Evolutionary conservation across 2,888 invertebrate species (phyloP).

Genomic region (Amiota communis): DNA sequence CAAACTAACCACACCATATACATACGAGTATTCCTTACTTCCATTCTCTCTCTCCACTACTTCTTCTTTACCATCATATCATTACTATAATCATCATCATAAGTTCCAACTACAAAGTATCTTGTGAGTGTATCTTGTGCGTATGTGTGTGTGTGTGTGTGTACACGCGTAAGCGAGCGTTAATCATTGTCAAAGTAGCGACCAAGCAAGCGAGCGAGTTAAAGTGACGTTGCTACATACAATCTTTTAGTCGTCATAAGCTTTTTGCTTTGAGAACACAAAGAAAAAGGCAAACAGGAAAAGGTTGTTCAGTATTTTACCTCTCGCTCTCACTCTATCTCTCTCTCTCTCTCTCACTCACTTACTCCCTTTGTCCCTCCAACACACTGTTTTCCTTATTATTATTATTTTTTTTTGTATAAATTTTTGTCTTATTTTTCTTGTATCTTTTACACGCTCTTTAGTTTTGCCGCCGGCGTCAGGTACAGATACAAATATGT

Average conservation of each 20-base stretch:
- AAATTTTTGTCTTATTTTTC: not conserved
- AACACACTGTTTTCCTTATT: not conserved
- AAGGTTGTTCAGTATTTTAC: not conserved
- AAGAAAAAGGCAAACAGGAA: slow-evolving; percentile 5
- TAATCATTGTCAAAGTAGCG: slow-evolving; percentile 7
- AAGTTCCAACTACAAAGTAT: too few relatives aligned
- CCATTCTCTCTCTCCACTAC: not conserved
- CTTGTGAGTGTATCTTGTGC: too few relatives aligned
- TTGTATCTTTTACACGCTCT: slow-evolving; percentile 1
- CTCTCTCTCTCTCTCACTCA: not conserved
- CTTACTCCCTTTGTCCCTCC: not conserved
- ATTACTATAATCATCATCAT: too few relatives aligned
- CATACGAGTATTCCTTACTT: not conserved
- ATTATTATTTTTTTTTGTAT: not conserved
- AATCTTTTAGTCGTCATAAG: too few relatives aligned
- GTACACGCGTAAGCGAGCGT: not conserved
- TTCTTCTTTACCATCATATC: too few relatives aligned
- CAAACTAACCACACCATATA: not conserved
- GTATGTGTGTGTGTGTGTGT: too few relatives aligned
- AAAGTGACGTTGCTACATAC: not conserved
- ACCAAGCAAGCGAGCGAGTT: not conserved
- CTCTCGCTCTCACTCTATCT: not conserved
- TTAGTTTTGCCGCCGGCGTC: not conserved
- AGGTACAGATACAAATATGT: too few relatives aligned
- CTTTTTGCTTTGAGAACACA: not conserved